phyloP scores from a whole-genome alignment of 2,113 vertebrate genomes.

The Leptosomus discolor region DNA sequence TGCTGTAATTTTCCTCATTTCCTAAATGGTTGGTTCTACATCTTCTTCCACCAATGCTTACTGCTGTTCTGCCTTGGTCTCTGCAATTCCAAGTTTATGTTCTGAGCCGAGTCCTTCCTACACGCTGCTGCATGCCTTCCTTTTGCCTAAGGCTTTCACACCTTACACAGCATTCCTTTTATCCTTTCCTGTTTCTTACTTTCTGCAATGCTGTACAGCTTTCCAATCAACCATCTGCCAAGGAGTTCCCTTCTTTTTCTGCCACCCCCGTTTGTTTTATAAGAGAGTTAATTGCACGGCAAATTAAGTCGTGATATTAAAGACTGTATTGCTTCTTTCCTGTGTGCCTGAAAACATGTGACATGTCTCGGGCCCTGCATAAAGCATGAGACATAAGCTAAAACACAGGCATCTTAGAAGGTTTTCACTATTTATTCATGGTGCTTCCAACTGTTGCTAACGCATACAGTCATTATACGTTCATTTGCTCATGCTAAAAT shows the following conservation, averaged over 20 bases:
- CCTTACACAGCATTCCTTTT: background rate
- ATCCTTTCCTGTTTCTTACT: background rate
- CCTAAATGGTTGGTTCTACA: background rate
- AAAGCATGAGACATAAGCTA: background rate
- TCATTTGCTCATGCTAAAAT: background rate
- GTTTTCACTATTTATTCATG: background rate
- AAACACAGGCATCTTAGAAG: background rate
- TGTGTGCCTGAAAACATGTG: background rate
- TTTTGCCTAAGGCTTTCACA: background rate
- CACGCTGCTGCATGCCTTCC: background rate
- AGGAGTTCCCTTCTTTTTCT: background rate
- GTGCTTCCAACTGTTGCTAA: background rate
- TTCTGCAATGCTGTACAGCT: background rate
- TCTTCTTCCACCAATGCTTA: background rate
- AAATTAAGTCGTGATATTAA: background rate
- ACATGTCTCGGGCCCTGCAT: rapidly evolving
- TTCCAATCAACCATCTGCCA: background rate
- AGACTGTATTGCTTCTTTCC: background rate
- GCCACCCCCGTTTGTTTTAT: background rate
- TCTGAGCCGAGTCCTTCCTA: background rate
- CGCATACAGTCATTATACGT: rapidly evolving
- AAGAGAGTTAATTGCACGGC: background rate
- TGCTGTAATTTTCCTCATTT: background rate
- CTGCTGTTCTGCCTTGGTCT: background rate
- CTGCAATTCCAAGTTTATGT: background rate